Percentiles rank a stretch among this genome's conserved stretches.
These are phyloP conservation scores for Thunnus maccoyii DNA, from an alignment of 2,113 vertebrate species.

Conservation along the genomic window DNA sequence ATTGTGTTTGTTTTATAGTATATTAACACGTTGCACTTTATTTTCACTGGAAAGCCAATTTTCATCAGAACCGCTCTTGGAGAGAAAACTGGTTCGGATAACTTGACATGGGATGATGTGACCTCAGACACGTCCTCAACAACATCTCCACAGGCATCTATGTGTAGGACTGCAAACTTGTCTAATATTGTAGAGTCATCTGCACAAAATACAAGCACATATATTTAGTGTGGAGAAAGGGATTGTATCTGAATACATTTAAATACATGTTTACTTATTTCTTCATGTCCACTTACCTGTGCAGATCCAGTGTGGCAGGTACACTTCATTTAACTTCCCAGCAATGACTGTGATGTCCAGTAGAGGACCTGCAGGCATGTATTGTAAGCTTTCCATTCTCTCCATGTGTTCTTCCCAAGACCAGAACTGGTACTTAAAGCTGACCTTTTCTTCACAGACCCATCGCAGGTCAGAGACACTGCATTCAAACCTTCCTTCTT, in stretches of 20 bases:
- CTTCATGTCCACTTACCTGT: neutral
- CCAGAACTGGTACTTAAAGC: constrained; percentile 10
- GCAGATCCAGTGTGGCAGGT: constrained; percentile 26
- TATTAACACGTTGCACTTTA: constrained; percentile 24
- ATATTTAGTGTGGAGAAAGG: no score
- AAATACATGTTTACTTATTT: no score
- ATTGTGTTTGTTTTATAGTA: constrained; percentile 1
- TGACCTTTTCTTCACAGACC: neutral
- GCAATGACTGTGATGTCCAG: constrained; percentile 4
- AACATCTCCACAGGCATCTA: neutral
- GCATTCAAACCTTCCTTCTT: neutral
- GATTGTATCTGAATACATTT: no score
- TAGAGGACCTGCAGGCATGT: constrained; percentile 5
- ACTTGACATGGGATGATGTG: constrained; percentile 14
- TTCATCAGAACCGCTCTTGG: constrained; percentile 7
- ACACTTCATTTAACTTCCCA: constrained; percentile 1
- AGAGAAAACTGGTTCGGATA: constrained; percentile 5
- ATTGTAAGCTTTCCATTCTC: neutral
- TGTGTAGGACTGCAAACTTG: constrained; percentile 9
- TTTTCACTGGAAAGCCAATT: neutral
- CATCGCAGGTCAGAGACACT: constrained; percentile 24
- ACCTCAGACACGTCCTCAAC: constrained; percentile 5
- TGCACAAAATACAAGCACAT: neutral
- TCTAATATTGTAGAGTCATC: neutral
- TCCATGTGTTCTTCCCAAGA: constrained; percentile 7